Evolutionary conservation across 2,797 vertebrate species (phyloP).

Genomic region (Mormyrops attenuatus): DNA sequence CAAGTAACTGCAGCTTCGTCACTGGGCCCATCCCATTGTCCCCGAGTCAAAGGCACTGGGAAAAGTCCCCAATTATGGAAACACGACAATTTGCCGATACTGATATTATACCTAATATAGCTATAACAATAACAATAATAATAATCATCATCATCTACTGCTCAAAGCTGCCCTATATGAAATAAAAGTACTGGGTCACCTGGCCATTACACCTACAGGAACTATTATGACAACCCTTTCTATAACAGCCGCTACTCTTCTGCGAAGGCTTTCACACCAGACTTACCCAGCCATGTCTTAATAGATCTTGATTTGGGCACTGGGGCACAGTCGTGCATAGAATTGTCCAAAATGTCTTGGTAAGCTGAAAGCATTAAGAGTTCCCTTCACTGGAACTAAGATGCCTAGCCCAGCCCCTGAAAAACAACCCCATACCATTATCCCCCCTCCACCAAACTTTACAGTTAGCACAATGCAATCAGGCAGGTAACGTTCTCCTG

Average conservation of each 20-base stretch:
- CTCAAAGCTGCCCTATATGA: background rate
- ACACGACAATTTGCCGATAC: background rate
- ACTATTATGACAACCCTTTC: background rate
- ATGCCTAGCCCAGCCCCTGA: background rate
- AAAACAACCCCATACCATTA: background rate
- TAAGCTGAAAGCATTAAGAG: background rate
- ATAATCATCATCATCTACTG: background rate
- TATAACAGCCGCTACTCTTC: background rate
- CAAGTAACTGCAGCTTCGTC: background rate
- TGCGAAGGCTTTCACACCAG: background rate
- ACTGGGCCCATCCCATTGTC: background rate
- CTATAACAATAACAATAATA: background rate
- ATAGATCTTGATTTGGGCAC: background rate
- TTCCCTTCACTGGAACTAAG: background rate
- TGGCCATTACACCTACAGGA: background rate
- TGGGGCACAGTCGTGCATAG: background rate
- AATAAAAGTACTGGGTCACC: background rate
- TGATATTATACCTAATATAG: background rate
- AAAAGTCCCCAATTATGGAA: background rate
- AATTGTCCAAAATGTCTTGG: background rate
- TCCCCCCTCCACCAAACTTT: background rate
- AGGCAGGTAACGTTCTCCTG: background rate
- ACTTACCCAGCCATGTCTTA: background rate
- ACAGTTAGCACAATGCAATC: background rate
- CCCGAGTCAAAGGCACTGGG: background rate